A percentile compares a stretch with the other conserved stretches of the same genome.
phyloP scores from a whole-genome alignment of 2,113 vertebrate species.

The Sylvilagus bachmani region DNA sequence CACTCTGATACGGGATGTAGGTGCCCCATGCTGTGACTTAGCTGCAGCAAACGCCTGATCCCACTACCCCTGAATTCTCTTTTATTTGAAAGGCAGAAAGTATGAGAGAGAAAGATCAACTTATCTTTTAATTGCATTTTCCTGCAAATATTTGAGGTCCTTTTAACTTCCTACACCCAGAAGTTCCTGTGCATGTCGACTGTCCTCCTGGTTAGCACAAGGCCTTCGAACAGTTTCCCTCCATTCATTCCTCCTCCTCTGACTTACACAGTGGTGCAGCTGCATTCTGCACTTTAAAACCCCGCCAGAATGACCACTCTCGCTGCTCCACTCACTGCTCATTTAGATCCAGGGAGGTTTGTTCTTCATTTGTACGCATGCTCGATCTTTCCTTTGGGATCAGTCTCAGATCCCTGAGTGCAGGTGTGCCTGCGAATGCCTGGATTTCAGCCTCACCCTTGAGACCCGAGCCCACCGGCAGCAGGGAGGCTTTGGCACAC shows the following conservation, averaged over 20 bases:
- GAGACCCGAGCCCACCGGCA: no score
- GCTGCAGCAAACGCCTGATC: no score
- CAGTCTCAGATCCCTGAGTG: neutral
- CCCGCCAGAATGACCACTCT: neutral
- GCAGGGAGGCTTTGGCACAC: no score
- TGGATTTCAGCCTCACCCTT: neutral
- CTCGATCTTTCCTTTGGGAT: neutral
- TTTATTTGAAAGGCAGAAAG: no score
- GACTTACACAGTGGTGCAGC: neutral
- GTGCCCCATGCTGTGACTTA: no score
- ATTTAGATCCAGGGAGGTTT: neutral
- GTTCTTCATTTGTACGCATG: neutral
- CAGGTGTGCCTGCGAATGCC: conserved; percentile 4
- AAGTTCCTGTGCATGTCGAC: neutral
- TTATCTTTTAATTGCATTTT: no score
- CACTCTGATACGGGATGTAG: no score
- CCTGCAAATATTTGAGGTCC: no score
- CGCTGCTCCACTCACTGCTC: neutral
- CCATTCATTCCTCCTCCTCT: neutral
- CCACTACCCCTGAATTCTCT: no score
- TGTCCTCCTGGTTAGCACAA: neutral
- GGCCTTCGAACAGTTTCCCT: neutral
- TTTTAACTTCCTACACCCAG: neutral
- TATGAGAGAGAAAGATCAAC: no score
- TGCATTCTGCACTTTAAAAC: neutral